Base-by-base conservation (phyloP, 2,113 vertebrate species). In the Dunckerocampus dactyliophorus region DNA sequence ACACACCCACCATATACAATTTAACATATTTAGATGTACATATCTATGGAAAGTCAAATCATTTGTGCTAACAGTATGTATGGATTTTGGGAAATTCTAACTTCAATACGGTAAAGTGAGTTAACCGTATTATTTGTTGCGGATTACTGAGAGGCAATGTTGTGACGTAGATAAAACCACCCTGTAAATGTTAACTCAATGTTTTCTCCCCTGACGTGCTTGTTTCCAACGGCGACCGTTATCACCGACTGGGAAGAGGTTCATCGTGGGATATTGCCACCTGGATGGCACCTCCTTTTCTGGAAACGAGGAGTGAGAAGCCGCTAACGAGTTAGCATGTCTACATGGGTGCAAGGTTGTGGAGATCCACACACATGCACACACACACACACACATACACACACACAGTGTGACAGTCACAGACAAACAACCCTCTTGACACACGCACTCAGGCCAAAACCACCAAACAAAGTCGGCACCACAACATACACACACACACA, bases 251-350 rank as follows among this genome's bases (percentile, higher is more conserved):
- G 65, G 63, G 65, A 74, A 83, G 72, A 81, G 72, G 79, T 82
- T 79, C 74, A 78, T 83, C 57, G 57, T 85, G 79, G 74, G 76
- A 76, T 65, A 56, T 42, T 82, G 72, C 81, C 84, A 85, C 86
- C 86, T 84, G 79, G 76, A 80, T 82, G 59, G 60, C 82, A 74
- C 79, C 74, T 81, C 65, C 72, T 80, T 76, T 82, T 80, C 70
- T 86, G 79, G 79, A 76, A 71, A 56, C 48, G 16, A 71, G 59
- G 79, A 84, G 86, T 85, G 86, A 75, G 80, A 88, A 88, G 71
- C 61, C n/a, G 84, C 76, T 86, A 88, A 88, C 81, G 69, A 86
- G 82, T 69, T 86, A 86, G 76, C 77, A 69, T 81, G 77, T 82
- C 81, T 71, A 77, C 79, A 81, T 79, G 80, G 66, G 83, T 84